A percentile compares a stretch with the other conserved stretches of the same genome.
These are phyloP conservation scores for Meandrina meandrites DNA, from an alignment of 92 coral and sea anemone species.

Conservation along the genomic window DNA sequence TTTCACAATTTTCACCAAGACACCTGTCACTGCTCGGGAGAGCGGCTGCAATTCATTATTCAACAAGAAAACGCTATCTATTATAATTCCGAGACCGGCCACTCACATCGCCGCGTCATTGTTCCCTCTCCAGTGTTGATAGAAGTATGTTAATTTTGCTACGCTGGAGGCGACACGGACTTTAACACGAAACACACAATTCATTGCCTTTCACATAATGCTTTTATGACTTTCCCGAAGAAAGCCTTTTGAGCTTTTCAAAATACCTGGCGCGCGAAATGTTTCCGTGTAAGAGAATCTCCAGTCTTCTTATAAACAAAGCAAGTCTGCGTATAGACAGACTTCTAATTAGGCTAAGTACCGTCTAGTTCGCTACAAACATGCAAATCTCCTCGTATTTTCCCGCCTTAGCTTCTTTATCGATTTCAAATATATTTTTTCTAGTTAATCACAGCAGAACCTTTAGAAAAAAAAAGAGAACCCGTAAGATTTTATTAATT, in stretches of 20 bases:
- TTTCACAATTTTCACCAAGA: slow-evolving; percentile 13
- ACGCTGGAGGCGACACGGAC: background rate
- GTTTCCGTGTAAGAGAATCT: slow-evolving; percentile 10
- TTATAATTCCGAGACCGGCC: slow-evolving; percentile 30
- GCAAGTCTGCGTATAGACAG: background rate
- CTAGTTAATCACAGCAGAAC: background rate
- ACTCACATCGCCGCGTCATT: slow-evolving; percentile 20
- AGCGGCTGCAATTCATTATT: slow-evolving; percentile 28
- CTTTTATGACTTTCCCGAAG: background rate
- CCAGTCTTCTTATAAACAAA: slow-evolving; percentile 17
- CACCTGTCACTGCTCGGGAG: slow-evolving; percentile 29
- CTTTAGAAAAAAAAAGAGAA: background rate
- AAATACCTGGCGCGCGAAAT: background rate
- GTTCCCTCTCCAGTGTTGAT: slow-evolving; percentile 21
- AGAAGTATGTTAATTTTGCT: slow-evolving; percentile 30
- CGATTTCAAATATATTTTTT: background rate
- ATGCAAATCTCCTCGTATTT: background rate
- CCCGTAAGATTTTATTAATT: background rate
- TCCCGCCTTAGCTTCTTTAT: background rate
- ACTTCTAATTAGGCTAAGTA: slow-evolving; percentile 14
- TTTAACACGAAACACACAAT: background rate
- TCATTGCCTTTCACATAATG: background rate
- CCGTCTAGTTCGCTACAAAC: slow-evolving; percentile 5
- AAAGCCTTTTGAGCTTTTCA: background rate
- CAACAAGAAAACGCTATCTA: slow-evolving; percentile 44